These are phyloP conservation scores for Morbakka virulenta DNA, from an alignment of 30 jellyfish, hydroid and myxozoan species.

Conservation along the genomic window DNA sequence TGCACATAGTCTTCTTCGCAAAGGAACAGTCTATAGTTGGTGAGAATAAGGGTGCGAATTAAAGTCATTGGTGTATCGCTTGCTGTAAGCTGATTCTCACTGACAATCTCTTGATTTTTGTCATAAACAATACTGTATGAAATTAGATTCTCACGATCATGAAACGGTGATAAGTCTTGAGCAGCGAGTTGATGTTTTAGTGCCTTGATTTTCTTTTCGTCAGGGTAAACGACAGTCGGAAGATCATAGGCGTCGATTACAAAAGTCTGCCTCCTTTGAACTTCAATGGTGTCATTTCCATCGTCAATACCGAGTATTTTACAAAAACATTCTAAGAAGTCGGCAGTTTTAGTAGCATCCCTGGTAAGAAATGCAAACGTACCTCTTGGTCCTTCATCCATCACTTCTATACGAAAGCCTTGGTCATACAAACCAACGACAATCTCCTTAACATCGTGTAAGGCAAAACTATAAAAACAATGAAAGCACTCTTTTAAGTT, in stretches of 20 bases:
- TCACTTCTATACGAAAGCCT: slow-evolving; percentile 82
- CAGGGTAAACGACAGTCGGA: slow-evolving; percentile 70
- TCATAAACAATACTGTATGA: slow-evolving; percentile 75
- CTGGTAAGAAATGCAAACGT: slow-evolving; percentile 86
- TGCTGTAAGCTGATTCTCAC: slow-evolving; percentile 29
- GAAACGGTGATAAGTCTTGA: slow-evolving; percentile 71
- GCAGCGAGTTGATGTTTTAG: slow-evolving; percentile 58
- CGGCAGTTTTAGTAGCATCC: slow-evolving; percentile 82
- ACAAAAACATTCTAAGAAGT: slow-evolving; percentile 75
- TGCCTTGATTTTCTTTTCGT: slow-evolving; percentile 82
- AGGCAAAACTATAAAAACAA: slow-evolving; percentile 67
- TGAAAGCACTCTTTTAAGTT: slow-evolving; percentile 69
- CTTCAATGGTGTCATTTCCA: slow-evolving; percentile 48
- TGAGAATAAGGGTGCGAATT: slow-evolving; percentile 63
- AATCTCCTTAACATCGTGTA: slow-evolving; percentile 65
- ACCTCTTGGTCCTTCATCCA: slow-evolving; percentile 94
- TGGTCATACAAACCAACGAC: slow-evolving; percentile 91
- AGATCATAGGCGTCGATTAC: slow-evolving; percentile 33
- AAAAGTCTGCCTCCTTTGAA: slow-evolving; percentile 34
- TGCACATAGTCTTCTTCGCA: slow-evolving; percentile 95
- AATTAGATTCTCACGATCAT: slow-evolving; percentile 82
- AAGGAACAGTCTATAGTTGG: slow-evolving; percentile 74
- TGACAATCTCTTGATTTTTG: slow-evolving; percentile 22
- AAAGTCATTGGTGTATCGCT: slow-evolving; percentile 43
- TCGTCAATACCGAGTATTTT: slow-evolving; percentile 48